A percentile compares a stretch with the other conserved stretches of the same genome.
These are phyloP conservation scores for Standfussiana lucernea DNA, from an alignment of 2,888 invertebrate genomes.

Conservation along the genomic window DNA sequence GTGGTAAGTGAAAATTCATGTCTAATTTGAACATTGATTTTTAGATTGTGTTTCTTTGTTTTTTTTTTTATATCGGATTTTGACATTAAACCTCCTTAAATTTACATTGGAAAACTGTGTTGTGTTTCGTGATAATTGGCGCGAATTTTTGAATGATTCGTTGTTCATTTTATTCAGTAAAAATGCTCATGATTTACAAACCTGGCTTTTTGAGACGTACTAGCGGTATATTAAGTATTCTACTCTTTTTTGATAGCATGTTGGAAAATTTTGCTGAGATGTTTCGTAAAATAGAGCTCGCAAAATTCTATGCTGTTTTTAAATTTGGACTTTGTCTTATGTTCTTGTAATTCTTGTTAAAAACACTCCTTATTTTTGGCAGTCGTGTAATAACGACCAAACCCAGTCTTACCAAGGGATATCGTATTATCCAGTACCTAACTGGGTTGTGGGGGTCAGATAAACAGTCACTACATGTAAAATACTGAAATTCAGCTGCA, in stretches of 20 bases:
- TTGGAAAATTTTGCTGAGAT: background rate
- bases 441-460: too few relatives aligned
- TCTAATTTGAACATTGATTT: background rate
- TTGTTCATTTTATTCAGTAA: background rate
- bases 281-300: background rate
- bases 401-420: background rate
- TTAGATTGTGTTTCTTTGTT: background rate
- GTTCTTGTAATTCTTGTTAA: background rate
- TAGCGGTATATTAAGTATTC: too few relatives aligned
- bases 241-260: too few relatives aligned
- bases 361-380: background rate
- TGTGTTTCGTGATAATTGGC: background rate
- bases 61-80: background rate
- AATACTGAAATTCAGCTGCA: background rate
- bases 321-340: background rate
- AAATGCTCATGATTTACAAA: background rate
- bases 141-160: background rate
- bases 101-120: background rate
- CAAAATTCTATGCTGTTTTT: background rate
- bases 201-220: background rate
- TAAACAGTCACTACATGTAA: background rate
- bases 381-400: background rate
- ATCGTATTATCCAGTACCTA: background rate
- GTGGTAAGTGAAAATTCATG: slow-evolving; percentile 46
- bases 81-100: background rate